These are phyloP conservation scores for Pammene fasciana DNA, from an alignment of 2,888 invertebrate species.

Conservation along the genomic window DNA sequence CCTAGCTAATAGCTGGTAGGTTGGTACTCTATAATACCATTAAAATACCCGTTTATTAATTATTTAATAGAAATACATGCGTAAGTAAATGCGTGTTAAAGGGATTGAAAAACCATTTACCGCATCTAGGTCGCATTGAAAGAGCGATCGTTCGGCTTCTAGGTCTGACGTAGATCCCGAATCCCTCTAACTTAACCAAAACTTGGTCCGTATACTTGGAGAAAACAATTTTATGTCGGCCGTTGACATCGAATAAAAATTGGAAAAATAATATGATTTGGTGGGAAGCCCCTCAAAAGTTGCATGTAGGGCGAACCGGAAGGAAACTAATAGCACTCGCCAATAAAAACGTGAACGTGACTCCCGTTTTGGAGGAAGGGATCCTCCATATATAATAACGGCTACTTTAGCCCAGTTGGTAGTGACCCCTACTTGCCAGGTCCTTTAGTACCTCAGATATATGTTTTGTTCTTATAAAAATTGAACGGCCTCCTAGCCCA, in stretches of 20 bases:
- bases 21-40: no score
- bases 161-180: slow-evolving; percentile 24
- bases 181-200: slow-evolving; percentile 13
- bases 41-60: no score
- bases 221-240: slow-evolving; percentile 17
- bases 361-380: no score
- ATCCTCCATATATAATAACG: no score
- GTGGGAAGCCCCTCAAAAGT: slow-evolving; percentile 26
- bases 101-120: slow-evolving; percentile 17
- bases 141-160: not conserved
- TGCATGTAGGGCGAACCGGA: slow-evolving; percentile 24
- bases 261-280: slow-evolving; percentile 24
- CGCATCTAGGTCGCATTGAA: slow-evolving; percentile 28
- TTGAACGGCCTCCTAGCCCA: no score
- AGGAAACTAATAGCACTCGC: slow-evolving; percentile 5
- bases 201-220: slow-evolving; percentile 30
- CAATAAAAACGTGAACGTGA: not conserved
- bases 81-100: not conserved
- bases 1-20: no score
- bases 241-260: slow-evolving; percentile 32
- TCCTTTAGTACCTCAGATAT: no score
- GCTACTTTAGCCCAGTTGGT: no score
- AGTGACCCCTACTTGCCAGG: no score
- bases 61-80: no score
- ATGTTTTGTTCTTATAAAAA: no score